Percentiles rank a stretch among this genome's conserved stretches.
Conservation (phyloP, 30 jellyfish, hydroid and myxozoan species). For the Aurelia sp. region DNA sequence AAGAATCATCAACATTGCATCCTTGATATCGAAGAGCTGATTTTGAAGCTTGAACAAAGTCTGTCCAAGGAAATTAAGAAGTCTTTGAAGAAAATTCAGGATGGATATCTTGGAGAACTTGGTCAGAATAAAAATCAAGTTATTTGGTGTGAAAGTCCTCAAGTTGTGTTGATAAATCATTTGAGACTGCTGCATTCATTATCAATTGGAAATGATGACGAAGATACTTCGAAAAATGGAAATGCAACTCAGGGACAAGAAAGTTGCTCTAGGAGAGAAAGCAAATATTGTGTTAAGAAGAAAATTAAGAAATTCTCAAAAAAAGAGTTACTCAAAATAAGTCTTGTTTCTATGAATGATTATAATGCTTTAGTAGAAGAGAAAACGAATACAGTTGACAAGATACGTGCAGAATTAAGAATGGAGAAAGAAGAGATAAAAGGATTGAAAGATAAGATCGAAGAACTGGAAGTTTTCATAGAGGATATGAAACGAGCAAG, state of each 20-base stretch:
- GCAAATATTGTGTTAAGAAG: neutral
- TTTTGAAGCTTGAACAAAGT: neutral
- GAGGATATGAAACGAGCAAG: neutral
- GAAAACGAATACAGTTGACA: neutral
- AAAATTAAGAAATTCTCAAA: neutral
- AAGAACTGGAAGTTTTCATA: neutral
- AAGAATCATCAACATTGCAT: neutral
- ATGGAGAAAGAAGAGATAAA: neutral
- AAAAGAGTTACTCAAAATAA: neutral
- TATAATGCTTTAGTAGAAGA: neutral
- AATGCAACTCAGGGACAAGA: neutral
- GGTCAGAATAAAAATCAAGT: neutral
- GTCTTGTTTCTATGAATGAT: conserved; percentile 1
- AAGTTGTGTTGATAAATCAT: neutral
- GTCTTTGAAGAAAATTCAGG: neutral
- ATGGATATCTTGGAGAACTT: neutral
- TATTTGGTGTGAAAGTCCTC: neutral
- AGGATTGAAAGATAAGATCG: neutral
- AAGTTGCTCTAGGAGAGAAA: neutral
- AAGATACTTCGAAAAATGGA: neutral
- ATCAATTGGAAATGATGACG: too few species aligned
- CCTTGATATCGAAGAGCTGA: neutral
- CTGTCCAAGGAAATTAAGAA: neutral
- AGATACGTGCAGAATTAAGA: neutral
- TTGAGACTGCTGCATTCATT: neutral